Conservation (phyloP, 2,888 invertebrate species). For the Catocala nupta region DNA sequence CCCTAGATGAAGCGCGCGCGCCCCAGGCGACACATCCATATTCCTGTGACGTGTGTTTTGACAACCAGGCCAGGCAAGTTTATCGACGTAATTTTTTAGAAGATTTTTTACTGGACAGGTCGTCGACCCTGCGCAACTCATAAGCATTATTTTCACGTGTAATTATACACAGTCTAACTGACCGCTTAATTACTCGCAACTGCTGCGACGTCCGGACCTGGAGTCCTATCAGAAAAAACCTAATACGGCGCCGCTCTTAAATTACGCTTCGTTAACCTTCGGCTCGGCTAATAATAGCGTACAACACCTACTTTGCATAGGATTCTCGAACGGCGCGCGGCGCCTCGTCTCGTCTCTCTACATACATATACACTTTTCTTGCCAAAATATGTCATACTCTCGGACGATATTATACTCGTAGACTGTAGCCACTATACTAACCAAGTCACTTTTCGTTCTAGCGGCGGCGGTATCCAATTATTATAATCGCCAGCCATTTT, state of each 20-base stretch:
- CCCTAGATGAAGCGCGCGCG: slow-evolving; percentile 56
- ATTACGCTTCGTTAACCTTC: slow-evolving; percentile 74
- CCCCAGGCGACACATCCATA: slow-evolving; percentile 81
- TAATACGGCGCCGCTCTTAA: slow-evolving; percentile 72
- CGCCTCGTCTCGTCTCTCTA: slow-evolving; percentile 74
- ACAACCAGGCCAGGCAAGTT: slow-evolving; percentile 72
- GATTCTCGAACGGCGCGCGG: slow-evolving; percentile 42
- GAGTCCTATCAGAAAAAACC: slow-evolving; percentile 70
- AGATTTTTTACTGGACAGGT: slow-evolving; percentile 63
- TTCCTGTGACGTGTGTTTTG: slow-evolving; percentile 84
- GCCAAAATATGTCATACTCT: slow-evolving; percentile 71
- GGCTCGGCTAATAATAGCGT: slow-evolving; percentile 62
- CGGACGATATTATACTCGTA: slow-evolving; percentile 54
- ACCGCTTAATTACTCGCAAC: slow-evolving; percentile 82
- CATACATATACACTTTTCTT: slow-evolving; percentile 61
- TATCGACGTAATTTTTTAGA: slow-evolving; percentile 69
- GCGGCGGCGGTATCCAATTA: slow-evolving; percentile 33
- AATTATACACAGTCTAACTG: slow-evolving; percentile 79
- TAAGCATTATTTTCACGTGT: slow-evolving; percentile 78
- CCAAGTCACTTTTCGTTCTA: slow-evolving; percentile 31
- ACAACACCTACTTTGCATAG: slow-evolving; percentile 53
- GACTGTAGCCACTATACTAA: slow-evolving; percentile 37
- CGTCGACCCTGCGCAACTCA: slow-evolving; percentile 70
- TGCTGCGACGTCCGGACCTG: slow-evolving; percentile 68
- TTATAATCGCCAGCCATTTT: slow-evolving; percentile 50